These are phyloP conservation scores for Drosophila nigrodunni DNA, from an alignment of 1,140 invertebrate species.

Conservation along the genomic window DNA sequence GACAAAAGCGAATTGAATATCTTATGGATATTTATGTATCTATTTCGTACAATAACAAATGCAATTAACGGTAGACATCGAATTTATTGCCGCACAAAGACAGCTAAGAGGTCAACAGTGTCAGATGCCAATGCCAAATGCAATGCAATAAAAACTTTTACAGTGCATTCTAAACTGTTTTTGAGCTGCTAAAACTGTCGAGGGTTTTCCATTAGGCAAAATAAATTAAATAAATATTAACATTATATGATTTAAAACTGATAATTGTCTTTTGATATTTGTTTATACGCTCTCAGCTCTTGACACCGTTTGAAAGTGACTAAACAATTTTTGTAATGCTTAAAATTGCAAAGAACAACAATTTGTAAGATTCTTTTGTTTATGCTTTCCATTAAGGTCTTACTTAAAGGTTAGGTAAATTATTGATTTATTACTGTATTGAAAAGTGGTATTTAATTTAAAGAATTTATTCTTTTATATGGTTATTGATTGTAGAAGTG, in stretches of 20 bases:
- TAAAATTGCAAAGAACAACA: slow-evolving; percentile 9
- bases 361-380: slow-evolving; percentile 1
- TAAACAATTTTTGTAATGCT: slow-evolving; percentile 3
- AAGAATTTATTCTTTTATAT: no score
- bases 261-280: slow-evolving; percentile 2
- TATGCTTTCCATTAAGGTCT: no score
- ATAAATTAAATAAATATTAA: not conserved
- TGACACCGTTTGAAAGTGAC: slow-evolving; percentile 25
- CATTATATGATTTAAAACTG: not conserved
- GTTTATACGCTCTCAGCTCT: slow-evolving; percentile 12
- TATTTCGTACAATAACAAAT: slow-evolving; percentile 41
- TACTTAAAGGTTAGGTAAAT: no score
- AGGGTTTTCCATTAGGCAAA: not conserved
- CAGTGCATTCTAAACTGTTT: slow-evolving; percentile 10
- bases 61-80: slow-evolving; percentile 38
- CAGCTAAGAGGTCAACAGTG: slow-evolving; percentile 48
- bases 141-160: slow-evolving; percentile 9
- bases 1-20: slow-evolving; percentile 56
- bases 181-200: slow-evolving; percentile 2
- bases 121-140: slow-evolving; percentile 27
- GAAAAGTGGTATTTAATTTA: no score
- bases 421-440: not conserved
- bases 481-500: no score
- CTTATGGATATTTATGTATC: slow-evolving; percentile 60
- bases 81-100: slow-evolving; percentile 41